Percentiles rank a stretch among this genome's conserved stretches.
These are phyloP conservation scores for Calypte anna DNA, from an alignment of 2,113 vertebrate genomes.

Conservation along the genomic window DNA sequence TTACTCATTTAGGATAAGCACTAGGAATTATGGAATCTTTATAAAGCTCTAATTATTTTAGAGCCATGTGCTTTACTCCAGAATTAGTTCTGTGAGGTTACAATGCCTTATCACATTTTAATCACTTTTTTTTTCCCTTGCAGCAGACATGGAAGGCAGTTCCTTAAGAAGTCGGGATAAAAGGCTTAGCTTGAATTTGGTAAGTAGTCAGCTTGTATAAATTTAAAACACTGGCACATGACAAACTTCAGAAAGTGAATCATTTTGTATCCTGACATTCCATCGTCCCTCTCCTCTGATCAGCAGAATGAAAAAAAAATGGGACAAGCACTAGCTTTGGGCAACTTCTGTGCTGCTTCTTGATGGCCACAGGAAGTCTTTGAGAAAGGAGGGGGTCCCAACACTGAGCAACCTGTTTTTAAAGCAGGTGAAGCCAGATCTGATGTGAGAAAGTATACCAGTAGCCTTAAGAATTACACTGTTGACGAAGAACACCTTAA, in stretches of 20 bases:
- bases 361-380: neutral
- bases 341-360: neutral
- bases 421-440: neutral
- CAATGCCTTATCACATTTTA: conserved; percentile 4
- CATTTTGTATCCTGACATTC: neutral
- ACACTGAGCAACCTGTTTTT: neutral
- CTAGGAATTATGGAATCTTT: neutral
- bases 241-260: neutral
- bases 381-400: neutral
- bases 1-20: neutral
- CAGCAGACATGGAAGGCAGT: conserved; percentile 82
- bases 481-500: neutral
- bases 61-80: neutral
- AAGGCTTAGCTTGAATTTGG: conserved; percentile 93
- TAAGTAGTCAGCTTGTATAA: conserved; percentile 73
- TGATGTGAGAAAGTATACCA: neutral
- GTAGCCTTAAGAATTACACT: neutral
- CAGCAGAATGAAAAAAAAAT: neutral
- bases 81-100: neutral
- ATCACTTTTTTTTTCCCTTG: conserved; percentile 37
- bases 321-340: neutral
- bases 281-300: neutral
- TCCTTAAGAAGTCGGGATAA: conserved; percentile 83
- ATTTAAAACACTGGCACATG: neutral
- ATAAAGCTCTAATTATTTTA: conserved; percentile 3